phyloP scores from a whole-genome alignment of 2,113 vertebrate species.

The Microcebus murinus region DNA sequence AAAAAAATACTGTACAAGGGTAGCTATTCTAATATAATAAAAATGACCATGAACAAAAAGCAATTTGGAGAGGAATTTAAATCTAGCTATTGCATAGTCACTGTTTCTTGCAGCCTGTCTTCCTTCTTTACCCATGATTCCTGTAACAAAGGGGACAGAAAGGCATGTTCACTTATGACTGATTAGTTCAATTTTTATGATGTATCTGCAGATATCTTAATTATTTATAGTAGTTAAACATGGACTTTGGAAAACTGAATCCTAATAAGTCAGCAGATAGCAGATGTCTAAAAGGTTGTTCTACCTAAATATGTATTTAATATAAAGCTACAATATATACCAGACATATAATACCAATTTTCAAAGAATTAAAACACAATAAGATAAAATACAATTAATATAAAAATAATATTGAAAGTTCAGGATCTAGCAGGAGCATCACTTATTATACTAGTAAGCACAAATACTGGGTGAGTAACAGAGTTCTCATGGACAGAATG shows the following conservation, averaged over 20 bases:
- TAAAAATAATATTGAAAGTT: not conserved
- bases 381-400: conserved; percentile 17
- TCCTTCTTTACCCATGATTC: conserved; percentile 99
- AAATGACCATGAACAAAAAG: conserved; percentile 99
- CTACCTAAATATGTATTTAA: conserved; percentile 36
- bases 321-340: not conserved
- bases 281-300: not conserved
- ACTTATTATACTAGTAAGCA: not conserved
- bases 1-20: conserved; percentile 99
- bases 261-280: not conserved
- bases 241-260: not conserved
- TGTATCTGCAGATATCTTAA: not conserved
- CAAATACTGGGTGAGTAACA: not conserved
- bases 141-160: conserved; percentile 83
- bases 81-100: conserved; percentile 99
- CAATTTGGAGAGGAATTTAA: conserved; percentile 97
- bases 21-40: conserved; percentile 99
- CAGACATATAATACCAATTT: not conserved
- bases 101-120: conserved; percentile 99
- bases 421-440: not conserved
- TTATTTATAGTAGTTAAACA: not conserved
- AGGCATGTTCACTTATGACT: conserved; percentile 29
- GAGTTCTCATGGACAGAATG: not conserved
- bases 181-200: not conserved
- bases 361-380: conserved; percentile 36